Base-by-base conservation (phyloP, 2,888 invertebrate genomes). In the Bombylius discolor region DNA sequence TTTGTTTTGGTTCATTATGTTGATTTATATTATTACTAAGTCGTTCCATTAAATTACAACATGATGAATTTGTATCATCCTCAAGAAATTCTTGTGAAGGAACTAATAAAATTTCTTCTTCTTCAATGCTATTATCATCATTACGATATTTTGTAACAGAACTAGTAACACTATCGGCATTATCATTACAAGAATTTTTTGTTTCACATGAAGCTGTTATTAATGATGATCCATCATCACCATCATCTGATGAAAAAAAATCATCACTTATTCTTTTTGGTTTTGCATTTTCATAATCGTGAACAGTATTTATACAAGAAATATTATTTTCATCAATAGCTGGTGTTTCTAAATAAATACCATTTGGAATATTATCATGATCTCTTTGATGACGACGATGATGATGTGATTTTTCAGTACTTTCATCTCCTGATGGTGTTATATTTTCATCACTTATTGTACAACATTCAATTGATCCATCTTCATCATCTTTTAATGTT, bases 181-280 rank as follows among this genome's bases (percentile, higher is more conserved):
- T 45, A 13, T 49, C 55, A 45, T 14, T 45, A 13, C 46, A 51
- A 55, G 55, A 50, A 50, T 51, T 55, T 44, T 12, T 8, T 47
- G 36, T 47, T 39, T 36, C 23, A 11, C 5, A 51, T 56, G 13
- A 52, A 50, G 8, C 53, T 53, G 33, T 14, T 45, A 42, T 44
- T 47, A 9, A 32, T 33, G 39, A 42, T 42, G 39, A 11, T 42
- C 39, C 60, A 57, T 60, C 58, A 49, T 56, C 59, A 49, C 54
- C 59, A 46, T 68, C 67, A 53, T 68, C 69, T 1, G 64, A 64
- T 51, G 66, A 62, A 57, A 68, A 65, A 58, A 74, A 73, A 58
- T 73, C 73, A 63, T 74, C 73, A 60, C 71, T 73, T 39, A 73
- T 64, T 48, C 73, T 70, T 62, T 74, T 73, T 36, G 73, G 74